Base-by-base conservation (phyloP, 2,888 invertebrate species). In the Pyrocoelia pectoralis region DNA sequence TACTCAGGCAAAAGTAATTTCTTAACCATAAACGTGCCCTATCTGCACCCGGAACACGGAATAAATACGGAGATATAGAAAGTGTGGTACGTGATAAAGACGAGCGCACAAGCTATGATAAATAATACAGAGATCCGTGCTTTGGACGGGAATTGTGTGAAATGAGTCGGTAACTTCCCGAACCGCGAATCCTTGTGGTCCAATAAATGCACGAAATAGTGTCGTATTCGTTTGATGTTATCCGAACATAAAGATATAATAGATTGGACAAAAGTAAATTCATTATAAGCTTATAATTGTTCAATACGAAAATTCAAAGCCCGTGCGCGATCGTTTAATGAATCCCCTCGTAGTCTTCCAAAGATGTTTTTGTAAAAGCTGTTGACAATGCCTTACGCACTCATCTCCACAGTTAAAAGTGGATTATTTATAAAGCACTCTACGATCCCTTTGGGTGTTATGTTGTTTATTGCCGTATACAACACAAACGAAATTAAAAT, bases 21-120 rank as follows among this genome's bases (percentile, higher is more conserved):
- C 63, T 64, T 69, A 61, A 61, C 61, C 56, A 50, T 54, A 64
- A 67, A 70, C 72, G 71, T 72, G 72, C 68, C 61, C 62, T 71
- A 71, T 70, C 70, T 70, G 50, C 57, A 66, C 57, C 55, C 67
- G 48, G 65, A 66, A 66, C 67, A 61, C 65, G 68, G 63, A 69
- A 72, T 75, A 74, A 75, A 74, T 74, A 72, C 71, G 68, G 70
- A 75, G 73, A 74, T 73, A 74, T 73, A 74, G 75, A 73, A 75
- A 74, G 74, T 74, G 70, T 61, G 70, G 70, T 73, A 77, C 77
- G 76, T 76, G 77, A 75, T 76, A 75, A 75, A 75, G 76, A 75
- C 73, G 73, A 73, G 66, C 61, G 68, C 63, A 69, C 66, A 69
- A 67, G 72, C 74, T 69, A 72, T 76, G 74, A 77, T 78, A 78